phyloP scores from a whole-genome alignment of 2,888 invertebrate genomes.

The Gisinianus flammeolus region DNA sequence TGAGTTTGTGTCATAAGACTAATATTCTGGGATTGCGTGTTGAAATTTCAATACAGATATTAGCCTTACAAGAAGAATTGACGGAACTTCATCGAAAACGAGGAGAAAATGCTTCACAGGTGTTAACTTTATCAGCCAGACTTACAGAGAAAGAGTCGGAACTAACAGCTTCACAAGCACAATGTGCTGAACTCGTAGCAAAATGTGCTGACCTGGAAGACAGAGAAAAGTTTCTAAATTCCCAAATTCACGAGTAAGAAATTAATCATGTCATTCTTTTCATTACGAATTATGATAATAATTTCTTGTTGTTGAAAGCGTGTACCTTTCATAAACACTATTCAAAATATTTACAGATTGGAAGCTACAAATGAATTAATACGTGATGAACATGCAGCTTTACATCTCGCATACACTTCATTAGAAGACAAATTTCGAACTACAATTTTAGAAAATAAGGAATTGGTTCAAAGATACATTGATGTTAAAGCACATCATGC shows the following conservation, averaged over 20 bases:
- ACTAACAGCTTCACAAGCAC: conserved; percentile 62
- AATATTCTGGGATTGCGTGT: no score
- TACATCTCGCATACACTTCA: conserved; percentile 87
- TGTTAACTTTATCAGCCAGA: conserved; percentile 84
- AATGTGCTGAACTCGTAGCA: conserved; percentile 53
- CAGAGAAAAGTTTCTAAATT: conserved; percentile 51
- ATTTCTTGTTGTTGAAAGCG: background rate
- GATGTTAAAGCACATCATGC: conserved; percentile 93
- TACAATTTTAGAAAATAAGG: conserved; percentile 83
- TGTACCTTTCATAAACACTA: background rate
- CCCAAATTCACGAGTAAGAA: conserved; percentile 51
- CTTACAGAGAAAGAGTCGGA: conserved; percentile 84
- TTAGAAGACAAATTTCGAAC: conserved; percentile 88
- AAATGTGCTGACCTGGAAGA: conserved; percentile 56
- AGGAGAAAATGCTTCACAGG: conserved; percentile 92
- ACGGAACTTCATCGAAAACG: conserved; percentile 86
- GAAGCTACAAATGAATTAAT: conserved; percentile 85
- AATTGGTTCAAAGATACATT: conserved; percentile 84
- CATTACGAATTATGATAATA: background rate
- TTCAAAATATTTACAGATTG: conserved; percentile 64
- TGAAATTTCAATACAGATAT: conserved; percentile 67
- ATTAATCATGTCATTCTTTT: background rate
- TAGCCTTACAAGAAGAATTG: conserved; percentile 88
- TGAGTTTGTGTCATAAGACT: no score
- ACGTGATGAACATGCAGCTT: conserved; percentile 91